phyloP scores from a whole-genome alignment of 2,113 vertebrate genomes.

The Silurus asotus region DNA sequence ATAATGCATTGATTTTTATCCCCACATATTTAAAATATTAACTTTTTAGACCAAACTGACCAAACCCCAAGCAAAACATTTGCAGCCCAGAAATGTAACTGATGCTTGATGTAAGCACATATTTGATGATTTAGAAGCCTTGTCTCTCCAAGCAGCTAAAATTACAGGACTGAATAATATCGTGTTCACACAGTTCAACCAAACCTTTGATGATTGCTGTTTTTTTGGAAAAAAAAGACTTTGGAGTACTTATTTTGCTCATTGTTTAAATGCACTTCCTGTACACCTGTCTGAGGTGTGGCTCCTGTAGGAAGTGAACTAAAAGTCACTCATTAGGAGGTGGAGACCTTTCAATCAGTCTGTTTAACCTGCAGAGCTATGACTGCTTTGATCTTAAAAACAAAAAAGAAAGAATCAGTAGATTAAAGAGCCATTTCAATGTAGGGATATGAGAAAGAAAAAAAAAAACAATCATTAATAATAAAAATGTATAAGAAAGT shows the following conservation, averaged over 20 bases:
- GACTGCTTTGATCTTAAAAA: slow-evolving; percentile 41
- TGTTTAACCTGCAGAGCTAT: slow-evolving; percentile 9
- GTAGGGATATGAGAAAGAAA: not conserved
- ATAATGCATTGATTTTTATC: not conserved
- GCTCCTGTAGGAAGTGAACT: slow-evolving; percentile 39
- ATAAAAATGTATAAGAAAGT: not conserved
- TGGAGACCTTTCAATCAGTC: slow-evolving; percentile 48
- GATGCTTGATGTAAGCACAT: not conserved
- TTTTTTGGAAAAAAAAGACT: not conserved
- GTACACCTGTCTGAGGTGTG: slow-evolving; percentile 46
- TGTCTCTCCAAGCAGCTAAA: not conserved
- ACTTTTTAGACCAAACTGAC: not conserved
- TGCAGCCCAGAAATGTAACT: not conserved
- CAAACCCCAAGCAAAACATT: not conserved
- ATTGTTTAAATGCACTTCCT: slow-evolving; percentile 34
- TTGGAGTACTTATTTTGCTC: not conserved
- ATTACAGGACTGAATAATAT: not conserved
- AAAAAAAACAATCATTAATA: no score
- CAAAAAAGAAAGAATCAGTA: not conserved
- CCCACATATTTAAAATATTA: not conserved
- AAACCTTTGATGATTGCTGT: not conserved
- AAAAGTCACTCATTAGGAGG: slow-evolving; percentile 51
- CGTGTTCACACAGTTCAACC: not conserved
- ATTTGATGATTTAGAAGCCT: not conserved
- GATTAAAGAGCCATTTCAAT: not conserved